These are phyloP conservation scores for Trachelipus rathkii DNA, from an alignment of 1,140 invertebrate species.

Conservation along the genomic window DNA sequence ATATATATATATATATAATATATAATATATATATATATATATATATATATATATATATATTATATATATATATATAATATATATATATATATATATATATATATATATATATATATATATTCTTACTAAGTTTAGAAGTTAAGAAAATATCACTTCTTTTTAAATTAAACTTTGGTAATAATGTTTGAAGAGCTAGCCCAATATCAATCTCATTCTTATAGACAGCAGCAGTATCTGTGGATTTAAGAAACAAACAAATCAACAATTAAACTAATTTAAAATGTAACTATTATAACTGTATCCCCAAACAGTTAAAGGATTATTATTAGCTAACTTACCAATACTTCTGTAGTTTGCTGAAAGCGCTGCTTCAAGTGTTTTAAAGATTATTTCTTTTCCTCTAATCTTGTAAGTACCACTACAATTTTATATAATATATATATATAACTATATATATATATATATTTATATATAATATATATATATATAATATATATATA, in stretches of 20 bases:
- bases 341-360: neutral
- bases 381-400: neutral
- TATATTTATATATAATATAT: constrained; percentile 11
- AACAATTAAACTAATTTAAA: neutral
- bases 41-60: no score
- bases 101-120: constrained; percentile 12
- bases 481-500: constrained; percentile 3
- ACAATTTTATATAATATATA: neutral
- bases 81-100: constrained; percentile 11
- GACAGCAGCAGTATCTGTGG: constrained; percentile 23
- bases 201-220: constrained; percentile 25
- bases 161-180: constrained; percentile 25
- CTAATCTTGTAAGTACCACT: neutral
- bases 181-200: constrained; percentile 8
- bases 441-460: constrained; percentile 5
- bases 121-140: constrained; percentile 26
- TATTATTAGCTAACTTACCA: neutral
- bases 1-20: no score
- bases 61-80: neutral
- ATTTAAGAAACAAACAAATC: neutral
- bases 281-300: neutral
- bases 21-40: no score
- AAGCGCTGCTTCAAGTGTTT: neutral
- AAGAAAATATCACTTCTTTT: constrained; percentile 24
- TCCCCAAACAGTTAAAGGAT: neutral